Base-by-base conservation (phyloP, 1,140 invertebrate genomes). In the Euschistus heros region DNA sequence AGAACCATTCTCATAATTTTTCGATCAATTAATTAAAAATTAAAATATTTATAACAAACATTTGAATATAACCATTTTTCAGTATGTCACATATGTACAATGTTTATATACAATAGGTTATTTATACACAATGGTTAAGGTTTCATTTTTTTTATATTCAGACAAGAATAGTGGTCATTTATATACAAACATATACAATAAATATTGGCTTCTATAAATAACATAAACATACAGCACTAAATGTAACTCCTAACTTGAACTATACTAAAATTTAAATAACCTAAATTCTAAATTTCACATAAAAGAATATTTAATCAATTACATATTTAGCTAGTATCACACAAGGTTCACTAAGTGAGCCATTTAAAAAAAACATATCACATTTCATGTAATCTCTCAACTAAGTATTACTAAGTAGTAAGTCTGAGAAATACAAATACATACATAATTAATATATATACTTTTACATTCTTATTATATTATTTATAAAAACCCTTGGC, bases 321-420 rank as follows among this genome's bases (percentile, higher is more conserved):
- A 47, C 18, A 47, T 47, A 47, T 47, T 47, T 47, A 47, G 3
- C 46, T 47, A 47, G 46, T 47, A 47, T 47, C 46, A 47, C 46
- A 47, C 46, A 47, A 47, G 46, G 46, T 47, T 20, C 46, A 47
- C 46, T 47, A n/a, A n/a, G 46, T 47, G 46, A 47, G 46, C 46
- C 46, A 47, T 47, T 47, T 6, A 30, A 17, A 47, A n/a, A n/a
- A 47, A n/a, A 47, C 3, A 47, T 47, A 47, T 47, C 46, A 47
- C 46, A 47, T n/a, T 47, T n/a, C 46, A 47, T n/a, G 46, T 47
- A 6, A 17, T 47, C 15, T 20, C 15, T 20, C 46, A 6, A 47
- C 18, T 47, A n/a, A 47, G 30, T 30, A 30, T 3, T 30, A 30
- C 30, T 30, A 3, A n/a, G 30, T 5, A 30, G 30, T 30, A 8